Conservation (phyloP, 1,140 invertebrate species). For the Euura lappo region DNA sequence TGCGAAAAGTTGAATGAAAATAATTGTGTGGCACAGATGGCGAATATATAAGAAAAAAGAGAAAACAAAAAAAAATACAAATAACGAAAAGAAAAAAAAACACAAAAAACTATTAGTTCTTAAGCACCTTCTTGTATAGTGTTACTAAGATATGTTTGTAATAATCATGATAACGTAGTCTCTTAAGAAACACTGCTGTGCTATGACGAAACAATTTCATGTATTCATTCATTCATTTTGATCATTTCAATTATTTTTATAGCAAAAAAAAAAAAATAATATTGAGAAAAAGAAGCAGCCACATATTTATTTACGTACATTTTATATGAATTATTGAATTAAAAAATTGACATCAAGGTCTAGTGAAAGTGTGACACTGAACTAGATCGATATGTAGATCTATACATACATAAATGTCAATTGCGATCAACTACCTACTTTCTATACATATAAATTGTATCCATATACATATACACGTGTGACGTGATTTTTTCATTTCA, state of each 20-base stretch:
- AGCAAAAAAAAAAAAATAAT: too few relatives aligned
- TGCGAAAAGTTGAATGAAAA: conserved; percentile 11
- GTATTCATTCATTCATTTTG: not conserved
- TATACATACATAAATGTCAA: not conserved
- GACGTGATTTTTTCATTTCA: not conserved
- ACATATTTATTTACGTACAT: not conserved
- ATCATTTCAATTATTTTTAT: too few relatives aligned
- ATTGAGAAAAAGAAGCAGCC: not conserved
- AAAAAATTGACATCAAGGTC: not conserved
- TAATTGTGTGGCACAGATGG: not conserved
- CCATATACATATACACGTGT: not conserved
- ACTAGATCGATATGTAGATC: not conserved
- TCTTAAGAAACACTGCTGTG: not conserved
- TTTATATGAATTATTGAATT: not conserved
- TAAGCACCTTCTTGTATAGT: conserved; percentile 31
- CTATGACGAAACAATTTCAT: not conserved
- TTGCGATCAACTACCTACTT: not conserved
- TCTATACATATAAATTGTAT: not conserved
- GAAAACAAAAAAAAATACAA: conserved; percentile 7
- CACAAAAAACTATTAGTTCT: conserved; percentile 41
- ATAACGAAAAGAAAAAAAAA: conserved; percentile 13
- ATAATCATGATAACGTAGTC: not conserved
- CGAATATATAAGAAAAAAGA: conserved; percentile 7
- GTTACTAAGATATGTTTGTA: conserved; percentile 28
- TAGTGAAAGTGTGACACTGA: too few relatives aligned